Evolutionary conservation across 2,888 invertebrate species (phyloP), one percentile per base, ranked within the genome.

Genomic region (Caenorhabditis sp.): DNA sequence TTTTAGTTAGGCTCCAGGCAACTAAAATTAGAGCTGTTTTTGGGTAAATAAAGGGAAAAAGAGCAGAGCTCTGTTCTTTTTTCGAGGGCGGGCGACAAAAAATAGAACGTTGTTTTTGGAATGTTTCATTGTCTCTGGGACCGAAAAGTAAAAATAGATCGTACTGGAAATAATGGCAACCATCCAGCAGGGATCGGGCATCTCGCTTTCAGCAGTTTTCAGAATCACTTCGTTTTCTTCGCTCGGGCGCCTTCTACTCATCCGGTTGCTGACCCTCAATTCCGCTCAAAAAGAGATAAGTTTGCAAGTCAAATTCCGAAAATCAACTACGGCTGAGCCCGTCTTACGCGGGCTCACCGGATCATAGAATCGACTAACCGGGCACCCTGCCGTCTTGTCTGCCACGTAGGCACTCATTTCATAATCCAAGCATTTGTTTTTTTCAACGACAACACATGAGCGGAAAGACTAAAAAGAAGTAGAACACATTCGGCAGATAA

Each of bases 11-110:
- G 68, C 68, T 56, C 56, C 46, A 32, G 20, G 35, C 48, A 56
- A 50, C 68, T 68, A 68, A 68, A 59, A 59, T 68, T 68, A 68
- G 68, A 68, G 68, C 58, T 68, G 68, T 68, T 68, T 59, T 68
- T 59, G 50, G 59, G 68, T 59, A 68, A 68, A 68, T 68, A 68
- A 52, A 68, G 46, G 45, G 22, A 22, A 35, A 50, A 24, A 35
- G 41, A 46, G 46, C 24, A 32, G 41, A n/a, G 32, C 17, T 7
- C 24, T 9, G 20, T 46, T 46, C 30, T 43, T 17, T 63, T 27
- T 20, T 53, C 30, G 39, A 30, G 43, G 24, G 46, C 30, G 35
- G 15, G 24, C 43, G 32, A 27, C 22, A 53, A 55, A 63, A 63
- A 63, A 63, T 53, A 63, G 63, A 63, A 63, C 63, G 53, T 63